Evolutionary conservation across 2,113 vertebrate species (phyloP).

Genomic region (Trinectes maculatus): DNA sequence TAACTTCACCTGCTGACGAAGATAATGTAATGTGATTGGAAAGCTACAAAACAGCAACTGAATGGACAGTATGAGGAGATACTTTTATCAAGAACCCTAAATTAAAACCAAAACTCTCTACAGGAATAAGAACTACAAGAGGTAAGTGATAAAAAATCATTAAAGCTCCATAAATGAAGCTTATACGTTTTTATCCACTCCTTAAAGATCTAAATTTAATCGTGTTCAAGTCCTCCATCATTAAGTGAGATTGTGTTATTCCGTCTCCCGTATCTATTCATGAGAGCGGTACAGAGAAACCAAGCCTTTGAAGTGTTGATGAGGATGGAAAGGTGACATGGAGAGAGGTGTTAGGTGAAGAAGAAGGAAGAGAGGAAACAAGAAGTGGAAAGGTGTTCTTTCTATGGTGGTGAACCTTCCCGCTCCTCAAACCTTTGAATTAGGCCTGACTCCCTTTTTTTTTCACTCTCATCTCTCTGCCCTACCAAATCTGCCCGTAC

Average conservation of each 20-base stretch:
- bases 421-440: conserved; percentile 49
- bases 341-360: conserved; percentile 53
- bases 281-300: conserved; percentile 54
- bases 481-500: conserved; percentile 15
- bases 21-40: neutral
- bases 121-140: neutral
- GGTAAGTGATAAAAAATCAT: no score
- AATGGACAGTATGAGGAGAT: neutral
- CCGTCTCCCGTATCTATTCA: conserved; percentile 67
- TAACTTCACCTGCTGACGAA: neutral
- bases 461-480: conserved; percentile 16
- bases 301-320: conserved; percentile 71
- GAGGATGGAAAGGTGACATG: conserved; percentile 25
- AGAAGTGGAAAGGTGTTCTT: conserved; percentile 50
- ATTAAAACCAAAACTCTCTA: neutral
- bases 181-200: neutral
- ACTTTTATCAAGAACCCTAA: neutral
- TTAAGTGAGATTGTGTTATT: conserved; percentile 50
- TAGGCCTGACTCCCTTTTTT: conserved; percentile 62
- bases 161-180: neutral
- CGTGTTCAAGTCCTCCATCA: conserved; percentile 39
- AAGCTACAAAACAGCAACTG: neutral
- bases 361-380: neutral
- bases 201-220: conserved; percentile 23
- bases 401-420: conserved; percentile 63